These are phyloP conservation scores for Porites cylindrica DNA, from an alignment of 92 coral and sea anemone species.

Conservation along the genomic window DNA sequence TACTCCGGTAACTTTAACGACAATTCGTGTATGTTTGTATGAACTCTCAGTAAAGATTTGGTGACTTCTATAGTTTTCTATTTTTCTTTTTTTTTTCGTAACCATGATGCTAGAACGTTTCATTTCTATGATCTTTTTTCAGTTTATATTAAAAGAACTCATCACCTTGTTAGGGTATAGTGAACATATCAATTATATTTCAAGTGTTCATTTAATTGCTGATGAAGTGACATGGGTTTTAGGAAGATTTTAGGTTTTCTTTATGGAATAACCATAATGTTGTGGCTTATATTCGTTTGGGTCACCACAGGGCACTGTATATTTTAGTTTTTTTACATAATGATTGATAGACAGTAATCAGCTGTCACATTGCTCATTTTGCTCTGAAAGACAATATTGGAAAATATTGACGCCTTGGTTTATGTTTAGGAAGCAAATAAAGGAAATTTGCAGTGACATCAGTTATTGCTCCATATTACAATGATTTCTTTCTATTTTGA, in stretches of 20 bases:
- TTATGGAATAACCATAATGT: not conserved
- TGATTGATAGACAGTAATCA: not conserved
- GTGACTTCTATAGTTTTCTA: not conserved
- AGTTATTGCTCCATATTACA: no score
- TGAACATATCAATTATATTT: slow-evolving; percentile 22
- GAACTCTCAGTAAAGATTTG: not conserved
- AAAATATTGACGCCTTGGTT: no score
- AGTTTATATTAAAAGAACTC: not conserved
- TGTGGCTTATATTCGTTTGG: slow-evolving; percentile 7
- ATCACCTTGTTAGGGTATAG: slow-evolving; percentile 2
- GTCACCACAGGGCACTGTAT: slow-evolving; percentile 10
- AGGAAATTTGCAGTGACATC: no score
- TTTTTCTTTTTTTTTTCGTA: not conserved
- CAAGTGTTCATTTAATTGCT: not conserved
- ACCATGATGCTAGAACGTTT: not conserved
- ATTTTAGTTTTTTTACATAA: not conserved
- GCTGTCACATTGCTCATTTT: no score
- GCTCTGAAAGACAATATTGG: no score
- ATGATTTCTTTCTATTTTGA: no score
- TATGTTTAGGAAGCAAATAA: no score
- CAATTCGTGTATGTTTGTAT: not conserved
- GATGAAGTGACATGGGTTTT: not conserved
- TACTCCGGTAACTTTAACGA: not conserved
- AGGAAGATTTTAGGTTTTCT: not conserved
- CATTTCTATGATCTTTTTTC: not conserved